A percentile compares a stretch with the other conserved stretches of the same genome.
Conservation (phyloP, 2,797 vertebrate genomes). For the Pseudocheirus occidentalis region DNA sequence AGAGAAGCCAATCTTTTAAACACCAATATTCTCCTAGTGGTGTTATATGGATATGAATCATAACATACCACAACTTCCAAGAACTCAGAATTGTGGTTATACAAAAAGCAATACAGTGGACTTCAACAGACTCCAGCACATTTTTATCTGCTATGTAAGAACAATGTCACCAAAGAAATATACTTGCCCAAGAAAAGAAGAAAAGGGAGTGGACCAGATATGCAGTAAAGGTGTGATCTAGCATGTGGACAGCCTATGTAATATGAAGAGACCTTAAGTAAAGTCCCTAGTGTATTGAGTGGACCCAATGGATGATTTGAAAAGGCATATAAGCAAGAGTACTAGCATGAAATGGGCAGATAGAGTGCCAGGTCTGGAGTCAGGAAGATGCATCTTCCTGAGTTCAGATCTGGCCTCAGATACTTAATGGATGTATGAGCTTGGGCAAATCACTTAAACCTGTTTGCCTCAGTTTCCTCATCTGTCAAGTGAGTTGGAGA, state of each 20-base stretch:
- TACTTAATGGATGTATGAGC: not conserved
- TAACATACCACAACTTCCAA: not conserved
- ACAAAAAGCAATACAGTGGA: not conserved
- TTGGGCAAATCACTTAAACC: not conserved
- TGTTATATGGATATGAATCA: not conserved
- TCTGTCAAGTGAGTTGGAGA: not conserved
- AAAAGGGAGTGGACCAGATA: not conserved
- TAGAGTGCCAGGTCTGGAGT: not conserved
- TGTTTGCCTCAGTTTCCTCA: not conserved
- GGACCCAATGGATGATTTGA: not conserved
- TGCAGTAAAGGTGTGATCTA: not conserved
- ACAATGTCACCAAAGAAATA: not conserved
- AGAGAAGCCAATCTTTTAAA: not conserved
- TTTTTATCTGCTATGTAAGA: not conserved
- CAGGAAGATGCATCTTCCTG: not conserved
- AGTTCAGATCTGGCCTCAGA: not conserved
- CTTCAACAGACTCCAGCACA: not conserved
- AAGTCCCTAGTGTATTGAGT: not conserved
- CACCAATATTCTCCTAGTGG: not conserved
- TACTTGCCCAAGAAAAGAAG: too few relatives aligned
- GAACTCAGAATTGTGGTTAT: not conserved
- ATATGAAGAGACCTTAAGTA: not conserved
- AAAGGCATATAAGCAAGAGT: not conserved
- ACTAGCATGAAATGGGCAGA: not conserved
- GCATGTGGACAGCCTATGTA: not conserved